Evolutionary conservation across 2,888 invertebrate species (phyloP), one percentile per base, ranked within the genome.

Genomic region (Drosophila quinaria): DNA sequence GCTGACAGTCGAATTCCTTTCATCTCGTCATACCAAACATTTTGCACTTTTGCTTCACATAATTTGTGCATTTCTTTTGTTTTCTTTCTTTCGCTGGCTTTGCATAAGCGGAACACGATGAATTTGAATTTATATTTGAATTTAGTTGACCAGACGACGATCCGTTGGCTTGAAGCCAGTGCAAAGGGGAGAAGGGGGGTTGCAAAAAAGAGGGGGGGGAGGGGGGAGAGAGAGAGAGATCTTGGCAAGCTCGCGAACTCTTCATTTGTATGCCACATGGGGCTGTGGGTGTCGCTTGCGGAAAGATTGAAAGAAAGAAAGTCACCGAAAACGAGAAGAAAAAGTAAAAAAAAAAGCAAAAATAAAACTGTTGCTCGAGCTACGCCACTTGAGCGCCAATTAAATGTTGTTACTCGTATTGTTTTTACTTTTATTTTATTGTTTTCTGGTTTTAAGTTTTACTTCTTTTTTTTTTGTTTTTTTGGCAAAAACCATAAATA

Each of bases 241-340:
- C 61, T 70, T 77, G 76, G 68, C 77, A 69, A 71, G 37, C 46
- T 37, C 37, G 25, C 66, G 49, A 60, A 50, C 68, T 83, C 62
- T 74, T 73, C 82, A 82, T 82, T 82, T 82, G 82, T 82, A 82
- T 84, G 82, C 82, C 76, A 62, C 64, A 69, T 70, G 71, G 65
- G 49, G 60, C 71, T 64, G 83, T 78, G 81, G 83, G 83, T 83
- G 81, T 73, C 75, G 62, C 66, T 66, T 70, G 84, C 81, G 84
- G 81, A 83, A 83, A 82, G 84, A 83, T 78, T 76, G 83, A 56
- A 39, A 52, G 52, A 54, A 55, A 70, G 75, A 82, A 70, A 69
- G 64, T 59, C 29, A 41, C 39, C 25, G 50, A 41, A 56, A 49
- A 29, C 10, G 31, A 25, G 33, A 44, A 33, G 22, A 33, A 15